These are phyloP conservation scores for Fragum whitleyi DNA, from an alignment of 2,888 invertebrate genomes.

Conservation along the genomic window DNA sequence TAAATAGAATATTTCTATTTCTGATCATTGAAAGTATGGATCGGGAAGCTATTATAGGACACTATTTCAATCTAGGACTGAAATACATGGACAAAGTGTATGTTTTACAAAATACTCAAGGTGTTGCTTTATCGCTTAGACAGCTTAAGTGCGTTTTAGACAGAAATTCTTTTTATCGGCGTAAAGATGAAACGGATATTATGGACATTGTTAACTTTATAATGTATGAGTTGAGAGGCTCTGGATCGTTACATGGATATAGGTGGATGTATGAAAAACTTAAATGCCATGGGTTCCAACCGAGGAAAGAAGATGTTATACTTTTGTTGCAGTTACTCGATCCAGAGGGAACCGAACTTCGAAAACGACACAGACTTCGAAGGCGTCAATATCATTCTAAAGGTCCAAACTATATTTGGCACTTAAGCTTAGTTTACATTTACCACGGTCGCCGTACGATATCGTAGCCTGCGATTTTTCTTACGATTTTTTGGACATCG, in stretches of 20 bases:
- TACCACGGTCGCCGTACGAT: too few relatives aligned
- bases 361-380: conserved; percentile 30
- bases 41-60: neutral
- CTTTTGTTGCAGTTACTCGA: conserved; percentile 28
- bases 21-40: neutral
- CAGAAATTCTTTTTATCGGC: conserved; percentile 19
- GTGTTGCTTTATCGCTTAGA: neutral
- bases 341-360: conserved; percentile 36
- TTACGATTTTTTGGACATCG: too few relatives aligned
- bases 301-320: conserved; percentile 41
- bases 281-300: conserved; percentile 7
- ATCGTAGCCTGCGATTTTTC: too few relatives aligned
- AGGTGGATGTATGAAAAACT: conserved; percentile 50
- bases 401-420: conserved; percentile 68
- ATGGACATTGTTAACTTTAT: conserved; percentile 45
- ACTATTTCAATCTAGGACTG: neutral
- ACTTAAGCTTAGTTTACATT: too few relatives aligned
- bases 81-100: conserved; percentile 4
- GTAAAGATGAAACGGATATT: conserved; percentile 18
- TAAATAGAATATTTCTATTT: too few relatives aligned
- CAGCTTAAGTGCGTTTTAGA: neutral
- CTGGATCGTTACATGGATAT: conserved; percentile 48
- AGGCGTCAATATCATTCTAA: conserved; percentile 45
- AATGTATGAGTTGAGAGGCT: conserved; percentile 24
- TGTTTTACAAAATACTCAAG: neutral